phyloP scores from a whole-genome alignment of 2,888 invertebrate genomes.

The Ashinkailepas kermadecensis region DNA sequence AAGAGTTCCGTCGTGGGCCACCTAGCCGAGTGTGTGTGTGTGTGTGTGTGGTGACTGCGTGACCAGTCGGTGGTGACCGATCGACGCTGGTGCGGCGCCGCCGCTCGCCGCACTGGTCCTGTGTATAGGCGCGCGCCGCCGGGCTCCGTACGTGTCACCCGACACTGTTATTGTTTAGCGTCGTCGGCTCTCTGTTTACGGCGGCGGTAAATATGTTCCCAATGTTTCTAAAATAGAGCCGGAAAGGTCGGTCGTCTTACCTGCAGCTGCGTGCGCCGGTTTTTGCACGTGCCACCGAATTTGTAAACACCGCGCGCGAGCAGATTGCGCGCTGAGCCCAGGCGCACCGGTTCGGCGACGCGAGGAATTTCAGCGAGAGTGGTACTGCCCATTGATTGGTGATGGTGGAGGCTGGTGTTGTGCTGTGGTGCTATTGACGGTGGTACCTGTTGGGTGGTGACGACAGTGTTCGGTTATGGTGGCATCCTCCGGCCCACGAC shows the following conservation, averaged over 20 bases:
- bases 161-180: slow-evolving; percentile 17
- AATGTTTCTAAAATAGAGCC: slow-evolving; percentile 19
- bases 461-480: too few relatives aligned
- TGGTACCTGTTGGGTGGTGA: too few relatives aligned
- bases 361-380: too few relatives aligned
- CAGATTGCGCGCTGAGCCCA: too few relatives aligned
- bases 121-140: not conserved
- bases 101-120: not conserved
- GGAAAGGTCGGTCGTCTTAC: not conserved
- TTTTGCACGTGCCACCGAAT: slow-evolving; percentile 15
- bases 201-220: slow-evolving; percentile 6
- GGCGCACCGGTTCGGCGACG: too few relatives aligned
- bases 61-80: too few relatives aligned
- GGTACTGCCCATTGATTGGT: too few relatives aligned
- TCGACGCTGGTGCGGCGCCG: too few relatives aligned
- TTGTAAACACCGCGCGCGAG: not conserved
- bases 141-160: not conserved
- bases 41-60: too few relatives aligned
- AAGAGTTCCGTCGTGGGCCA: not conserved
- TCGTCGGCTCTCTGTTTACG: not conserved
- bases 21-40: not conserved
- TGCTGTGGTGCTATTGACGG: too few relatives aligned
- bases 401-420: too few relatives aligned
- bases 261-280: not conserved
- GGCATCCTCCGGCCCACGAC: too few relatives aligned